Evolutionary conservation across 2,888 invertebrate genomes (phyloP), one percentile per base, ranked within the genome.

Genomic region (Eubasilissa splendida): DNA sequence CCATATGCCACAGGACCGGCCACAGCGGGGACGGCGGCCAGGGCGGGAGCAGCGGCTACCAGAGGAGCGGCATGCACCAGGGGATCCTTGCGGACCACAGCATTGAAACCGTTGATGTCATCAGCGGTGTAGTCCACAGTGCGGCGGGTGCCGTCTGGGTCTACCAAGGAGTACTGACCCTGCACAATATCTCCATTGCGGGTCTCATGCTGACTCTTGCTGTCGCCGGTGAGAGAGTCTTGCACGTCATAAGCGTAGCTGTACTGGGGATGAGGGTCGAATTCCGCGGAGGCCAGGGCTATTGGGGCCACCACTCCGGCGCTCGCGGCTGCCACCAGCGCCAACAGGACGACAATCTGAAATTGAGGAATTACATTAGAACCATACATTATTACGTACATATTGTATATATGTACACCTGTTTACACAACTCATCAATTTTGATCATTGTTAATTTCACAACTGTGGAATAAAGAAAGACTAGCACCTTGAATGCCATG

Each of bases 41-140:
- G 66, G 66, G 63, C 76, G 14, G 80, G 63, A 22, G 82, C 80
- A 14, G 80, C 68, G 56, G 56, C 74, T 9, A 73, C 65, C 2
- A 71, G 22, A 56, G 76, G 68, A 79, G 85, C 84, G 68, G 84
- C 71, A 31, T 63, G 65, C 33, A 63, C 84, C 80, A 82, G 68
- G 33, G 87, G 86, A 81, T 86, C 86, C 81, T 85, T 86, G 83
- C 85, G 86, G 0, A 87, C 87, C 33, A 87, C 86, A 66, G 87
- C 87, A 84, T 87, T 87, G 85, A 87, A 87, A 74, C 87, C 87
- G 82, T 87, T 86, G 80, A 86, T 70, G 81, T 90, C 89, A 85
- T 90, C 91, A 22, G 91, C 91, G 70, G 89, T 87, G 87, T 92
- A 92, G 86, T 91, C 91, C 0, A 92, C 91, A 68, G 88, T 90